Base-by-base conservation (phyloP, 2,113 vertebrate genomes). In the Neogale vison region DNA sequence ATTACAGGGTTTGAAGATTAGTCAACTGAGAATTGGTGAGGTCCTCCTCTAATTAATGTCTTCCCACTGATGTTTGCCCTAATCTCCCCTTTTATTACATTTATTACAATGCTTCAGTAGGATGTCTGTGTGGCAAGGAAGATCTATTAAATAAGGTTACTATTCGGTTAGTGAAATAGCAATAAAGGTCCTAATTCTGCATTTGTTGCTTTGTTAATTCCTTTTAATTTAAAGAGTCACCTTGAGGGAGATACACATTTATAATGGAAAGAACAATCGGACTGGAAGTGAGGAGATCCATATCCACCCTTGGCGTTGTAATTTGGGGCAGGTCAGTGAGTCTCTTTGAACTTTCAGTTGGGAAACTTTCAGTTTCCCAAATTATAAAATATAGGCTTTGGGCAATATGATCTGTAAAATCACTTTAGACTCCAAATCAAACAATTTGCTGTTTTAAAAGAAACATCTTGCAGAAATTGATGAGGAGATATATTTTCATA, bases 71-170 rank as follows among this genome's bases (percentile, higher is more conserved):
- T 97, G 97, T 97, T 97, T 98, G 97, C 88, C 94, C 97, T 98
- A 98, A 98, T 97, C 98, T 97, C 85, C 90, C 94, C 95, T 97
- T 98, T 98, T 97, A 98, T 98, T 98, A 97, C 97, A 96, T 96
- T 98, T 98, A 98, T 98, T 98, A 98, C 94, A 97, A 57, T 98
- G 97, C 96, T 98, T 98, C 96, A 84, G 84, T 0, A 23, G 87
- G 87, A 89, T 93, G 74, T 93, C 95, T 97, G 92, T 97, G 96
- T 96, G 95, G 80, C 95, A 92, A 85, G 77, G 72, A 97, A 93
- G 96, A 92, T 96, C 90, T 95, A 90, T 97, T 97, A 97, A 97
- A 96, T 95, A 97, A 97, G 94, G 96, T 96, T 93, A 97, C 96
- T 95, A 63, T 95, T 97, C n/a, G 0, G 92, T 95, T 95, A 93